Evolutionary conservation across 2,888 invertebrate species (phyloP).

Genomic region (Onthophagus sagittarius): DNA sequence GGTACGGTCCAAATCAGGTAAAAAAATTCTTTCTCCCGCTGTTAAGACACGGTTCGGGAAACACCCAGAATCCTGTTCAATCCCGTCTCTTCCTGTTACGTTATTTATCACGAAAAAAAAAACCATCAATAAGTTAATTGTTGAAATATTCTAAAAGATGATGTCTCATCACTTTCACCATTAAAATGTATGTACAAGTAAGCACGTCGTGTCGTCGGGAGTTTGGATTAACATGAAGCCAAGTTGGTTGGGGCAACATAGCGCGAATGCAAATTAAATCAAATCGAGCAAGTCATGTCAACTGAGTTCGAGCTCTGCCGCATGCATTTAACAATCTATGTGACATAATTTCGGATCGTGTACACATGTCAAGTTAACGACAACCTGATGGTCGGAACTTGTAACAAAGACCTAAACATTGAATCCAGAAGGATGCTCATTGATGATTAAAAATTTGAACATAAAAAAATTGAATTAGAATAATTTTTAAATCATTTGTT

Average conservation of each 20-base stretch:
- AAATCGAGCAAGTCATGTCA: background rate
- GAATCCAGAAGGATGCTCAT: too few relatives aligned
- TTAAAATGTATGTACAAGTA: too few relatives aligned
- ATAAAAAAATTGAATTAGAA: too few relatives aligned
- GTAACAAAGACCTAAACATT: background rate
- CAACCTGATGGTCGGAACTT: background rate
- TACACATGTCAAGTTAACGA: background rate
- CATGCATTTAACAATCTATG: background rate
- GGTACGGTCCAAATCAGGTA: background rate
- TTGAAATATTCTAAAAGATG: too few relatives aligned
- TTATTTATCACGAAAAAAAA: background rate
- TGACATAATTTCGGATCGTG: background rate
- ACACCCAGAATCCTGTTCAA: background rate
- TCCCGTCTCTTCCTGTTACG: background rate
- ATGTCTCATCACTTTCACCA: too few relatives aligned
- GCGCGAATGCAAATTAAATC: background rate
- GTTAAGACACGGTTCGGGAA: background rate
- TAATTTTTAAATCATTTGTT: too few relatives aligned
- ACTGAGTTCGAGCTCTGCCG: background rate
- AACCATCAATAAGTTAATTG: too few relatives aligned
- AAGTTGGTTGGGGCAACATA: background rate
- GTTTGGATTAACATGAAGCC: background rate
- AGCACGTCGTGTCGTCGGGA: background rate
- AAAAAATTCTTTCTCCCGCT: background rate
- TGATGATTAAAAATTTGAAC: too few relatives aligned